phyloP scores from a whole-genome alignment of 2,797 vertebrate genomes.

The Neoniphon sammara region DNA sequence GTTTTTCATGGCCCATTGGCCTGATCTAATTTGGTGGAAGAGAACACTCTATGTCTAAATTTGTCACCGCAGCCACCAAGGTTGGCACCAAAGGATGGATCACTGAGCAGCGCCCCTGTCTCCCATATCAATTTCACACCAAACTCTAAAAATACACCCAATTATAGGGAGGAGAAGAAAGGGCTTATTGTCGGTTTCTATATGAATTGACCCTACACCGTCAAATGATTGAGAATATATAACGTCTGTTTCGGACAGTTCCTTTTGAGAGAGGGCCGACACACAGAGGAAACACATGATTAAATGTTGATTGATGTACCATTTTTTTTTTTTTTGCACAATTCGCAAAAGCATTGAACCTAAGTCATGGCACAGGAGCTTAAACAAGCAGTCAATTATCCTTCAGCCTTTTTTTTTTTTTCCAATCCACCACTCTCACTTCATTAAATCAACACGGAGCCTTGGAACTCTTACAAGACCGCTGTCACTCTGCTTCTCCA shows the following conservation, averaged over 20 bases:
- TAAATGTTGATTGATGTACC: constrained; percentile 23
- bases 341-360: constrained; percentile 19
- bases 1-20: constrained; percentile 77
- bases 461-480: constrained; percentile 35
- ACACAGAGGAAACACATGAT: constrained; percentile 20
- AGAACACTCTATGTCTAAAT: constrained; percentile 77
- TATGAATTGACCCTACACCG: constrained; percentile 52
- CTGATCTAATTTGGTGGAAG: constrained; percentile 78
- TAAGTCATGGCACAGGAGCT: constrained; percentile 12
- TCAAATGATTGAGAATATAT: constrained; percentile 47
- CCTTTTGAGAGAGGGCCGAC: background rate
- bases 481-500: constrained; percentile 26
- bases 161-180: constrained; percentile 63
- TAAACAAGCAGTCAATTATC: constrained; percentile 56
- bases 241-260: constrained; percentile 8
- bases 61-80: constrained; percentile 77
- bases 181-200: constrained; percentile 42
- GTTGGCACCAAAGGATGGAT: constrained; percentile 75
- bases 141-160: constrained; percentile 77
- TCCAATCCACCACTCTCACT: constrained; percentile 17
- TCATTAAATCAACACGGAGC: constrained; percentile 39
- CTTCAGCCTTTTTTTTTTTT: constrained; percentile 20
- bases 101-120: constrained; percentile 74
- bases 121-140: constrained; percentile 74
- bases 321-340: constrained; percentile 5